Conservation (phyloP, 2,888 invertebrate species). For the Drosophila engyochracea region DNA sequence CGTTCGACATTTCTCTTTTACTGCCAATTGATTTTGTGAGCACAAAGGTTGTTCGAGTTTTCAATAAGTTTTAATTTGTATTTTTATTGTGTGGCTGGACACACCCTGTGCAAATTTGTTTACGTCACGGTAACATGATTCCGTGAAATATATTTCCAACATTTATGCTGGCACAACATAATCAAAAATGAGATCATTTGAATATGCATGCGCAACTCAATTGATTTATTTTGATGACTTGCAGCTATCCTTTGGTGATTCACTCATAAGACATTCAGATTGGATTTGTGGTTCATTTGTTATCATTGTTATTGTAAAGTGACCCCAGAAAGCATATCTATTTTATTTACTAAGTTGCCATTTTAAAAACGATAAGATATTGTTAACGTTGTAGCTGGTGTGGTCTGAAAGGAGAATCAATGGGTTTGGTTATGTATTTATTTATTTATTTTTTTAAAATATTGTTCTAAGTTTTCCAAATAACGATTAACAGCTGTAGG, state of each 20-base stretch:
- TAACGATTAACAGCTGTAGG: background rate
- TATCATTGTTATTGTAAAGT: background rate
- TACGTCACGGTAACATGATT: constrained; percentile 35
- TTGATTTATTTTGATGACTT: constrained; percentile 56
- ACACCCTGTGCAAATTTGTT: constrained; percentile 56
- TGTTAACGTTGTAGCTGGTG: background rate
- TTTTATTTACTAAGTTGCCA: background rate
- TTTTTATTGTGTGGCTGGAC: constrained; percentile 15
- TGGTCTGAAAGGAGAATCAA: background rate
- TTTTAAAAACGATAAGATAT: background rate
- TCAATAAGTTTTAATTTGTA: background rate
- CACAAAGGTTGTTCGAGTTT: background rate
- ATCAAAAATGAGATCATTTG: constrained; percentile 71
- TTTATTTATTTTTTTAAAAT: background rate
- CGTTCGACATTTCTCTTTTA: constrained; percentile 20
- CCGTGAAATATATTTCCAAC: constrained; percentile 70
- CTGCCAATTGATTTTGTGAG: constrained; percentile 16
- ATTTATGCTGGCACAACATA: constrained; percentile 61
- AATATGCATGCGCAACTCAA: constrained; percentile 37
- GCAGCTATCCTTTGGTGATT: constrained; percentile 36
- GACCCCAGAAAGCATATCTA: too few species aligned
- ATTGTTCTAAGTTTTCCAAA: background rate
- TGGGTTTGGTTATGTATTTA: background rate
- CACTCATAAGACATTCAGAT: constrained; percentile 29
- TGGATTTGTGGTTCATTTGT: constrained; percentile 14